Evolutionary conservation across 2,888 invertebrate species (phyloP).

Genomic region (Lampropteryx suffumata): DNA sequence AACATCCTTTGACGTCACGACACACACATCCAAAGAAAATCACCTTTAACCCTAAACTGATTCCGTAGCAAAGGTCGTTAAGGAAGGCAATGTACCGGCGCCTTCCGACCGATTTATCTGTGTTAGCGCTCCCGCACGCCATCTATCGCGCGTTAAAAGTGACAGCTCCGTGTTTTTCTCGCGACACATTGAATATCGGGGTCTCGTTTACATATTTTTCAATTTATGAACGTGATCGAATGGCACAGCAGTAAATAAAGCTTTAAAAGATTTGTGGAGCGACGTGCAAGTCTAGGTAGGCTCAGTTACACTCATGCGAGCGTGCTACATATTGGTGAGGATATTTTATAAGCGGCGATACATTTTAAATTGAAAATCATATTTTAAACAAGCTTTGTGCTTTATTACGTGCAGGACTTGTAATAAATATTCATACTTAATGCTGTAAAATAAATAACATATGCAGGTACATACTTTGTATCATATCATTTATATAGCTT

Average conservation of each 20-base stretch:
- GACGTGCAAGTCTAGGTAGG: constrained; percentile 33
- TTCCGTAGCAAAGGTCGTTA: constrained; percentile 73
- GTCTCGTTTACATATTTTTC: constrained; percentile 74
- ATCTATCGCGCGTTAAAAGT: constrained; percentile 73
- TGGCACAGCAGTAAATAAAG: constrained; percentile 56
- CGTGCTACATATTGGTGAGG: constrained; percentile 18
- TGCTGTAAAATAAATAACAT: too few species aligned
- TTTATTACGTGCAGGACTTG: background rate
- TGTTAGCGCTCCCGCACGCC: constrained; percentile 56
- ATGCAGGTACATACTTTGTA: background rate
- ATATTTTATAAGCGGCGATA: constrained; percentile 16
- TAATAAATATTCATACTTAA: background rate
- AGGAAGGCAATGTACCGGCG: constrained; percentile 75
- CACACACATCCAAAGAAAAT: constrained; percentile 57
- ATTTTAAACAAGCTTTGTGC: constrained; percentile 4
- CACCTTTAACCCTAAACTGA: constrained; percentile 76
- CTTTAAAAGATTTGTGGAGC: constrained; percentile 50
- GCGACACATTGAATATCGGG: constrained; percentile 66
- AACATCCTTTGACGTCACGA: constrained; percentile 44
- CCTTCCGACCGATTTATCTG: constrained; percentile 72
- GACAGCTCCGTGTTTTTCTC: constrained; percentile 71
- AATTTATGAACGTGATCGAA: constrained; percentile 61
- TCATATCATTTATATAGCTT: background rate
- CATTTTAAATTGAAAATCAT: constrained; percentile 11
- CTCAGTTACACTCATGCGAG: constrained; percentile 31